phyloP scores from a whole-genome alignment of 1,140 invertebrate species.

The Nasonia longicornis region DNA sequence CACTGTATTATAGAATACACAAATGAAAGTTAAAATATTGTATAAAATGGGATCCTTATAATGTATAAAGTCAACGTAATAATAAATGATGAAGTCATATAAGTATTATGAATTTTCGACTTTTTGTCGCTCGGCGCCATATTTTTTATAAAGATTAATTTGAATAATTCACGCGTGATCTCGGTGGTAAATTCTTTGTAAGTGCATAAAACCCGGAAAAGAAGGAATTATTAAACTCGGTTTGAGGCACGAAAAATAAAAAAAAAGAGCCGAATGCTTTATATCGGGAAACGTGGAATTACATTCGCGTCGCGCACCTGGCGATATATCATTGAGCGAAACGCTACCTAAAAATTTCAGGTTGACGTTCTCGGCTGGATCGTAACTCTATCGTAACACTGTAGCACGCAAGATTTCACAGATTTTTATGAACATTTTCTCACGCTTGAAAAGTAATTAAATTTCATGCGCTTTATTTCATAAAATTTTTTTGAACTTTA shows the following conservation, averaged over 20 bases:
- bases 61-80: conserved; percentile 13
- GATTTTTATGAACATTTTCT: background rate
- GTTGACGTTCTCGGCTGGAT: no score
- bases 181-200: background rate
- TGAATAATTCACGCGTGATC: no score
- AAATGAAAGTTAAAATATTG: background rate
- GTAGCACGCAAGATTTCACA: background rate
- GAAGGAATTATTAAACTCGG: background rate
- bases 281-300: background rate
- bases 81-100: background rate
- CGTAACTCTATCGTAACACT: background rate
- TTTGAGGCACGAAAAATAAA: background rate
- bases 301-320: background rate
- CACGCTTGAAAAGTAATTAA: no score
- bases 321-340: background rate
- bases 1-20: background rate
- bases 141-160: no score
- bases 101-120: background rate
- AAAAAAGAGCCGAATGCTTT: background rate
- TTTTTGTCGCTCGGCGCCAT: background rate
- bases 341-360: background rate
- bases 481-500: no score
- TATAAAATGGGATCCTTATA: background rate
- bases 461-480: no score
- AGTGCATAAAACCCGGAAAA: background rate